Percentiles rank a stretch among this genome's conserved stretches.
Conservation (phyloP, 2,888 invertebrate species). For the Eucriotettix oculatus region DNA sequence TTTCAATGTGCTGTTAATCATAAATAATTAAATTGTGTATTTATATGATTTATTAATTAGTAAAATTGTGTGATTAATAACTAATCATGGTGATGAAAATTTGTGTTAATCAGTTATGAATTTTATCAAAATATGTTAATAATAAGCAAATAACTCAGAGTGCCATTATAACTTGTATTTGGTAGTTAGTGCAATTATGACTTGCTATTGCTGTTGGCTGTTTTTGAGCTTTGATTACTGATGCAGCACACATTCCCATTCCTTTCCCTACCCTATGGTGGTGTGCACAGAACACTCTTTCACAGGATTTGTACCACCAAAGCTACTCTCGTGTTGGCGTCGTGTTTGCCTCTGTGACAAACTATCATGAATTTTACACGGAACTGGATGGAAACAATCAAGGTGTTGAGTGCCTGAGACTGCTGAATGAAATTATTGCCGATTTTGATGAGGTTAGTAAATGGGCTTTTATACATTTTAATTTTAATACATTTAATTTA, state of each 20-base stretch:
- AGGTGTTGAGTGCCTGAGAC: slow-evolving; percentile 72
- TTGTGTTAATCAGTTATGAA: too few relatives aligned
- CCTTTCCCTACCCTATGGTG: not conserved
- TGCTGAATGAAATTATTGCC: slow-evolving; percentile 82
- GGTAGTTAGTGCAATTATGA: not conserved
- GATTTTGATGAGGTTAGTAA: slow-evolving; percentile 73
- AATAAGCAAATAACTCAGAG: too few relatives aligned
- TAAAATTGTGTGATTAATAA: too few relatives aligned
- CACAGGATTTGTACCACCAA: slow-evolving; percentile 82
- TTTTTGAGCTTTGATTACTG: slow-evolving; percentile 4
- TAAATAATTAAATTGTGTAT: too few relatives aligned
- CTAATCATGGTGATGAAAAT: too few relatives aligned
- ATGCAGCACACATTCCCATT: slow-evolving; percentile 1
- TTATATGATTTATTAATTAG: too few relatives aligned
- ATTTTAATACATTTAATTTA: not conserved
- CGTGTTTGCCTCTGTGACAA: slow-evolving; percentile 82
- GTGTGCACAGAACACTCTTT: slow-evolving; percentile 12
- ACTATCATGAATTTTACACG: slow-evolving; percentile 87
- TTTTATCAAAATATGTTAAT: too few relatives aligned
- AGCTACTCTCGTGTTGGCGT: slow-evolving; percentile 82
- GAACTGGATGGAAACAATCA: slow-evolving; percentile 85
- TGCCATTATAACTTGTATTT: too few relatives aligned
- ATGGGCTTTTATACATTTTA: not conserved
- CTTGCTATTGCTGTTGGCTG: slow-evolving; percentile 4
- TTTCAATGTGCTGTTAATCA: too few relatives aligned